Evolutionary conservation across 2,797 vertebrate species (phyloP).

Genomic region (Glyptemys insculpta): DNA sequence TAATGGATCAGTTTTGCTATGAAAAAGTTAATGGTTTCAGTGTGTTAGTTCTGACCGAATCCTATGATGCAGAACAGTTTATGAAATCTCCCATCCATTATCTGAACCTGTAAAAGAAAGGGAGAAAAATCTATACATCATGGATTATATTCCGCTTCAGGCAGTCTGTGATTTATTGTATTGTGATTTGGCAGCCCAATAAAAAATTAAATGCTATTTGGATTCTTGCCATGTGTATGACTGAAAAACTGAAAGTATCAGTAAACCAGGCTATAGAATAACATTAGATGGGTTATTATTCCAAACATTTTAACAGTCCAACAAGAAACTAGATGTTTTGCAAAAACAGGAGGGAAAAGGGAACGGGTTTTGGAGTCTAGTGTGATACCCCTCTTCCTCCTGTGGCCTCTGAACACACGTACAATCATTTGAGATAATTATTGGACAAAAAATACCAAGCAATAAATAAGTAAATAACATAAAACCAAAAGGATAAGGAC

Average conservation of each 20-base stretch:
- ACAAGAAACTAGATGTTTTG: slow-evolving; percentile 66
- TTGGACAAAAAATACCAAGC: accelerated
- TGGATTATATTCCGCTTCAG: slow-evolving; percentile 61
- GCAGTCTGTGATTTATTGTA: slow-evolving; percentile 71
- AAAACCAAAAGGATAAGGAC: background rate
- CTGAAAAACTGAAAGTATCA: slow-evolving; percentile 69
- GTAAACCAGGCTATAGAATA: slow-evolving; percentile 54
- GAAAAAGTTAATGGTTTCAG: slow-evolving; percentile 30
- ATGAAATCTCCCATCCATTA: slow-evolving; percentile 48
- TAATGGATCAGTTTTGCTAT: slow-evolving; percentile 36
- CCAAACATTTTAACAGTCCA: slow-evolving; percentile 69
- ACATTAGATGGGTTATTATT: slow-evolving; percentile 65
- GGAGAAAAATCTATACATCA: slow-evolving; percentile 36
- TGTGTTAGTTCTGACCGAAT: slow-evolving; percentile 58
- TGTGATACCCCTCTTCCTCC: slow-evolving; percentile 5
- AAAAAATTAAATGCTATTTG: slow-evolving; percentile 75
- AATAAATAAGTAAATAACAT: slow-evolving; percentile 11
- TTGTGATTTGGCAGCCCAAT: slow-evolving; percentile 67
- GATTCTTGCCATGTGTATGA: slow-evolving; percentile 66
- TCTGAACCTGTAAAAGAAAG: slow-evolving; percentile 46
- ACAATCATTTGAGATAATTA: slow-evolving; percentile 7
- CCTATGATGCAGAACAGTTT: slow-evolving; percentile 54
- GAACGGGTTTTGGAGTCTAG: slow-evolving; percentile 38
- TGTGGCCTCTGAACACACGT: background rate
- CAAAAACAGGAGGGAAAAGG: slow-evolving; percentile 42